phyloP scores from a whole-genome alignment of 2,113 vertebrate species.

The Tylochromis polylepis region DNA sequence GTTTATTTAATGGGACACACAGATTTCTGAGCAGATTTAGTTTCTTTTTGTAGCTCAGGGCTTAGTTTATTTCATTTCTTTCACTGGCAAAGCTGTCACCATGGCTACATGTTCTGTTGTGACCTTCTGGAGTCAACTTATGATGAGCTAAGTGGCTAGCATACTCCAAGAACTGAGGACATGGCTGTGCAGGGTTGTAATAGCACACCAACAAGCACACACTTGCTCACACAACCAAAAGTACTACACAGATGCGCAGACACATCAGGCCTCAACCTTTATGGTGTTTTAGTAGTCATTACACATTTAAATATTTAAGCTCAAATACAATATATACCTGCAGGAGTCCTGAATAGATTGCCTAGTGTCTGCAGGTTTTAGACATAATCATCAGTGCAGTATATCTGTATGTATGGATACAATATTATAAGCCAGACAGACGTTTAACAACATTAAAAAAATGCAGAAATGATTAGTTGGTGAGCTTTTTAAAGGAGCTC shows the following conservation, averaged over 20 bases:
- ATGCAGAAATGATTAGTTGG: neutral
- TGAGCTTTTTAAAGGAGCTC: neutral
- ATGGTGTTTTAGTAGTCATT: neutral
- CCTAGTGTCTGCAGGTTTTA: neutral
- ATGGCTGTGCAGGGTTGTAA: constrained; percentile 20
- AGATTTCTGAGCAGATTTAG: neutral
- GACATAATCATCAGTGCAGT: neutral
- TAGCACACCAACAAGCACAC: neutral
- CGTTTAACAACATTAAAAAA: neutral
- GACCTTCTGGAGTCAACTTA: constrained; percentile 56
- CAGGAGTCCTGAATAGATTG: neutral
- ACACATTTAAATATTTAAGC: neutral
- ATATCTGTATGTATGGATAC: neutral
- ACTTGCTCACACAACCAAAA: neutral
- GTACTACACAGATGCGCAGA: neutral
- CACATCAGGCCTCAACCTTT: neutral
- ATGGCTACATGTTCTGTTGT: constrained; percentile 39
- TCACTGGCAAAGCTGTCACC: constrained; percentile 39
- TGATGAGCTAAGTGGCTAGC: constrained; percentile 47
- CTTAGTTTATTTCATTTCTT: constrained; percentile 20
- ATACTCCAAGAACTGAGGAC: constrained; percentile 28
- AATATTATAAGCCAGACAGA: neutral
- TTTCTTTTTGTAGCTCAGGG: neutral
- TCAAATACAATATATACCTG: neutral
- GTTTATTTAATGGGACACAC: neutral